A percentile compares a stretch with the other conserved stretches of the same genome.
Evolutionary conservation across 2,797 vertebrate genomes (phyloP).

Genomic region (Petrocephalus sullivani): DNA sequence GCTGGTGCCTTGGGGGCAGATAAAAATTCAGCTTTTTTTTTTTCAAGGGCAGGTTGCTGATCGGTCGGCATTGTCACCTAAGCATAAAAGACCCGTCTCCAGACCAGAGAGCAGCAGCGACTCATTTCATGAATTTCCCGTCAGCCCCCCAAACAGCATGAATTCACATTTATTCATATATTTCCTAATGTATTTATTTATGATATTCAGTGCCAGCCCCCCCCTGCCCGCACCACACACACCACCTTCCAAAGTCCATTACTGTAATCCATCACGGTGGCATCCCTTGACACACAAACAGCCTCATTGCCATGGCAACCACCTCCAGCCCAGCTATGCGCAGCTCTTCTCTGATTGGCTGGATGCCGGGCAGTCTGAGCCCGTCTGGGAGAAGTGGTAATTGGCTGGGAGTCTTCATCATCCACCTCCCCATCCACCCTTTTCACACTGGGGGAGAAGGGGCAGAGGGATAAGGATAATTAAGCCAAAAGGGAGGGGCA

Average conservation of each 20-base stretch:
- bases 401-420: slow-evolving; percentile 65
- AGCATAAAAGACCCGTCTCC: slow-evolving; percentile 24
- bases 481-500: slow-evolving; percentile 36
- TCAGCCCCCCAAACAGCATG: slow-evolving; percentile 50
- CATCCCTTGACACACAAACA: slow-evolving; percentile 74
- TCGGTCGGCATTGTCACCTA: slow-evolving; percentile 8
- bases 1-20: neutral
- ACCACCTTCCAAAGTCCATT: slow-evolving; percentile 64
- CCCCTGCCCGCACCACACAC: slow-evolving; percentile 11
- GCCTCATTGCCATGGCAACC: slow-evolving; percentile 73
- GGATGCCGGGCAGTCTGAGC: slow-evolving; percentile 65
- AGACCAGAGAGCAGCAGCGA: neutral
- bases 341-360: slow-evolving; percentile 67
- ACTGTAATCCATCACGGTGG: slow-evolving; percentile 78
- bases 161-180: slow-evolving; percentile 74
- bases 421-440: slow-evolving; percentile 24
- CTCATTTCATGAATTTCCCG: slow-evolving; percentile 13
- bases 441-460: slow-evolving; percentile 32
- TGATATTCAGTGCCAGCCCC: slow-evolving; percentile 50
- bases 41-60: neutral
- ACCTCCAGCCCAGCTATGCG: slow-evolving; percentile 61
- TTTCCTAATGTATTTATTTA: slow-evolving; percentile 75
- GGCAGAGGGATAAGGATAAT: slow-evolving; percentile 59
- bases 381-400: slow-evolving; percentile 74
- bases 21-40: neutral